phyloP scores from a whole-genome alignment of 30 jellyfish, hydroid and myxozoan species.

The Sanderia malayensis region DNA sequence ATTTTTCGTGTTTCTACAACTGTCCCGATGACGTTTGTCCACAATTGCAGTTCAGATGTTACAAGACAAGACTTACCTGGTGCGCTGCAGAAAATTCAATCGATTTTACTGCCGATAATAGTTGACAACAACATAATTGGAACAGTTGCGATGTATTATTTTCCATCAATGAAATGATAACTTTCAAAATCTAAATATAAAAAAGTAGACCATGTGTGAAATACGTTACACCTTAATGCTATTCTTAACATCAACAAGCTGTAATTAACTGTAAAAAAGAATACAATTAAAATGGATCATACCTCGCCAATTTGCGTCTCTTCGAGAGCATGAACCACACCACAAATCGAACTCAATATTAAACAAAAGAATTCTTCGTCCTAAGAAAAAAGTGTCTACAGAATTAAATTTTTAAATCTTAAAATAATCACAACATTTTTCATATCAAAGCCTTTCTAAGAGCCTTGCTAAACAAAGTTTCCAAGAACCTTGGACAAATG shows the following conservation, averaged over 20 bases:
- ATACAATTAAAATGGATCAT: background rate
- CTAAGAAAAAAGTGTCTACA: conserved; percentile 9
- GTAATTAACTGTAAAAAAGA: background rate
- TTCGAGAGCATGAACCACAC: background rate
- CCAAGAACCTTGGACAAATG: too few relatives aligned
- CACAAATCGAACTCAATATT: conserved; percentile 14
- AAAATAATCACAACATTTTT: background rate
- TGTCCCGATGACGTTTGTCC: too few relatives aligned
- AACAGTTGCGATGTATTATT: conserved; percentile 25
- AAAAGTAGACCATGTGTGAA: background rate
- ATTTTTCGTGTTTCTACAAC: too few relatives aligned
- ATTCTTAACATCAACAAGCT: background rate
- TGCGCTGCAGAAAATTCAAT: background rate
- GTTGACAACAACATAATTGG: conserved; percentile 4
- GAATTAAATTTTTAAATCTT: background rate
- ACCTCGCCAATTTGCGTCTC: conserved; percentile 25
- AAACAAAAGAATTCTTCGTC: conserved; percentile 39
- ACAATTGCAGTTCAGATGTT: background rate
- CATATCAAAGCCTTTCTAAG: too few relatives aligned
- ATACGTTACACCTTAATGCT: background rate
- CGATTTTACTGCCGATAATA: conserved; percentile 20
- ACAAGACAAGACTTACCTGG: conserved; percentile 7
- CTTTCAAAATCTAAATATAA: conserved; percentile 11
- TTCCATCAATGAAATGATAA: conserved; percentile 2
- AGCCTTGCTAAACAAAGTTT: too few relatives aligned